Evolutionary conservation across 2,888 invertebrate genomes (phyloP).

Genomic region (Isotomurus palustris): DNA sequence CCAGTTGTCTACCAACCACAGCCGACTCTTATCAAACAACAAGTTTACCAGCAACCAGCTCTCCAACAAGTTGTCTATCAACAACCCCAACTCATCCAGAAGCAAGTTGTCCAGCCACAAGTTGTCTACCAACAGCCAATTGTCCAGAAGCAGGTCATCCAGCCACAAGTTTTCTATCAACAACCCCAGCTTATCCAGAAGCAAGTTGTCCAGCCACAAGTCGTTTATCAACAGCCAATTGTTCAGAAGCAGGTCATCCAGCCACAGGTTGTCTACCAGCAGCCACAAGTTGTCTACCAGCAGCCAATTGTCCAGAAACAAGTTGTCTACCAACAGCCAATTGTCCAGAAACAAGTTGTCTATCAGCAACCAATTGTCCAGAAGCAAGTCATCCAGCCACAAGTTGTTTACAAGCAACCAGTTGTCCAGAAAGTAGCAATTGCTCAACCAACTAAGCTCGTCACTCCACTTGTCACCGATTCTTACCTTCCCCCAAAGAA

Average conservation of each 20-base stretch:
- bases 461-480: constrained; percentile 23
- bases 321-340: not conserved
- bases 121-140: not conserved
- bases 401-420: not conserved
- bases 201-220: constrained; percentile 3
- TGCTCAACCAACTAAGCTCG: constrained; percentile 28
- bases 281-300: constrained; percentile 6
- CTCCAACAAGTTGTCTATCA: not conserved
- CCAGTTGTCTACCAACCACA: constrained; percentile 13
- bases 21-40: constrained; percentile 5
- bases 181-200: no score
- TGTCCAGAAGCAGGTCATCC: not conserved
- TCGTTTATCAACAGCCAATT: no score
- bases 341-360: constrained; percentile 6
- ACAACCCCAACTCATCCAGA: not conserved
- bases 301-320: constrained; percentile 1
- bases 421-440: constrained; percentile 27
- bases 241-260: constrained; percentile 2
- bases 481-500: constrained; percentile 28
- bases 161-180: not conserved
- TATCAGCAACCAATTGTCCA: constrained; percentile 3
- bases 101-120: not conserved
- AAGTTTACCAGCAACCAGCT: not conserved
- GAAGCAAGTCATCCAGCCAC: constrained; percentile 5
- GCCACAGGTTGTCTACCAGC: constrained; percentile 7